Percentiles rank a stretch among this genome's conserved stretches.
Evolutionary conservation across 2,113 vertebrate genomes (phyloP).

Genomic region (Brachyhypopomus occidentalis): DNA sequence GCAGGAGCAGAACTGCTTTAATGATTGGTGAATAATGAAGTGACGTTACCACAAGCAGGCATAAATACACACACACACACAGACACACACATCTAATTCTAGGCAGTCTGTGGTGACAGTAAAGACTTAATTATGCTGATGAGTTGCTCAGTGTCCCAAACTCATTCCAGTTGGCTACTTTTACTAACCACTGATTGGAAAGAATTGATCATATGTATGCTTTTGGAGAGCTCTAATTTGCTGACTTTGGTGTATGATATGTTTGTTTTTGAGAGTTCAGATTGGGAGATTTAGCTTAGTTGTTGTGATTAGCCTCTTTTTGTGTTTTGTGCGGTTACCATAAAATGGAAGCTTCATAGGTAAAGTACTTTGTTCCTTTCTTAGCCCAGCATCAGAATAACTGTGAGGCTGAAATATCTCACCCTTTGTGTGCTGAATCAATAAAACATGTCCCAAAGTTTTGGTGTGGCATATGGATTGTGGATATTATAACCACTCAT

Average conservation of each 20-base stretch:
- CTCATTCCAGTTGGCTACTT: background rate
- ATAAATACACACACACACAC: background rate
- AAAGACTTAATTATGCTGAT: conserved; percentile 19
- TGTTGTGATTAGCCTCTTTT: too few relatives aligned
- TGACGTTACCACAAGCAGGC: background rate
- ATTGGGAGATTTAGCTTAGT: background rate
- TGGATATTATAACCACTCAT: too few relatives aligned
- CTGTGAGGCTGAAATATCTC: too few relatives aligned
- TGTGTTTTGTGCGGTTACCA: too few relatives aligned
- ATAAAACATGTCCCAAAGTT: too few relatives aligned
- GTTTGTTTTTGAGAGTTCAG: background rate
- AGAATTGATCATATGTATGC: background rate
- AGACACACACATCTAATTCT: background rate
- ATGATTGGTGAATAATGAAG: conserved; percentile 22
- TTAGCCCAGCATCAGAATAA: too few relatives aligned
- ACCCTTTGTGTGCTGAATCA: too few relatives aligned
- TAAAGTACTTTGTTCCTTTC: too few relatives aligned
- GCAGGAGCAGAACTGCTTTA: conserved; percentile 1
- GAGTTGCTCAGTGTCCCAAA: background rate
- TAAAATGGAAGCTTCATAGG: too few relatives aligned
- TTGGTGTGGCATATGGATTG: too few relatives aligned
- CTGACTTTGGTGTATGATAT: background rate
- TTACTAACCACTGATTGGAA: background rate
- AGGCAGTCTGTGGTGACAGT: background rate
- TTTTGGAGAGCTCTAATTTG: background rate